phyloP scores from a whole-genome alignment of 2,113 vertebrate genomes.

The Lepus europaeus region DNA sequence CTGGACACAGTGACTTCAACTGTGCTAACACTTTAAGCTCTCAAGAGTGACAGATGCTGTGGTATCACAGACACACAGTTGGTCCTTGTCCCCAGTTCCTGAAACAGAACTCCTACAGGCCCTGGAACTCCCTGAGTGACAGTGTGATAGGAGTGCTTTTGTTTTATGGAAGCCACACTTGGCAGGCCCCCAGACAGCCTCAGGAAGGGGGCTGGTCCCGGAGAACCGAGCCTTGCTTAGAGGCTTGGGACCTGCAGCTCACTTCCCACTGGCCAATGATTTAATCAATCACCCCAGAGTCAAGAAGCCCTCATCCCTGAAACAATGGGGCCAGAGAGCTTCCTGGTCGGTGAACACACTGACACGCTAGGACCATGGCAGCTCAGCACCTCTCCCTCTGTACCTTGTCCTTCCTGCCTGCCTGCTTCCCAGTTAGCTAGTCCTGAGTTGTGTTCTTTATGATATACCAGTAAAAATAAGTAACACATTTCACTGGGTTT shows the following conservation, averaged over 20 bases:
- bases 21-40: neutral
- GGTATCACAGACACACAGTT: neutral
- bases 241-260: neutral
- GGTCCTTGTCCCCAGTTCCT: neutral
- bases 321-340: neutral
- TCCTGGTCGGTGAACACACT: neutral
- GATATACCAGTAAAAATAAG: neutral
- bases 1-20: neutral
- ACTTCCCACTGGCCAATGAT: neutral
- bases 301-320: neutral
- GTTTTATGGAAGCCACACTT: neutral
- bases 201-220: neutral
- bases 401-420: neutral
- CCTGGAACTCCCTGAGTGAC: neutral
- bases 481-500: neutral
- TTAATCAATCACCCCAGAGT: neutral
- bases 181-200: neutral
- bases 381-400: rapidly evolving
- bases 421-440: too few relatives aligned
- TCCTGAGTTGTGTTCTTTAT: neutral
- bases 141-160: neutral
- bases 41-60: neutral
- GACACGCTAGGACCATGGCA: neutral
- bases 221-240: neutral
- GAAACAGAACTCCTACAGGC: neutral